phyloP scores from a whole-genome alignment of 2,888 invertebrate genomes.

The Fragum fragum region DNA sequence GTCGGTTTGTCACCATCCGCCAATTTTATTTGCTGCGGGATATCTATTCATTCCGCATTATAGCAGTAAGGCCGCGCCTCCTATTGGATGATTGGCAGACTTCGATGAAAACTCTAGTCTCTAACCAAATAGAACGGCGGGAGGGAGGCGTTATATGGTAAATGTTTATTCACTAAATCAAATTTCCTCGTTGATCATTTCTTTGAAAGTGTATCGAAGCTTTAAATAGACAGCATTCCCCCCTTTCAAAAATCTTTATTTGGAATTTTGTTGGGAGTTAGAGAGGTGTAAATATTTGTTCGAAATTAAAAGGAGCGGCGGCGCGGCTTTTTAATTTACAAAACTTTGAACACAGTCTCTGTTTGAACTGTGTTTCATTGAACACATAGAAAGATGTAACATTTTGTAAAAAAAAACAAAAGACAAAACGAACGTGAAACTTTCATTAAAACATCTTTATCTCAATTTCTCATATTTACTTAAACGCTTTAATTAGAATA shows the following conservation, averaged over 20 bases:
- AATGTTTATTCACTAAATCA: conserved; percentile 74
- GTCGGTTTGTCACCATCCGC: conserved; percentile 26
- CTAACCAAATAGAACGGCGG: conserved; percentile 66
- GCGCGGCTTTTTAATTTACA: background rate
- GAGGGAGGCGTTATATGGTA: conserved; percentile 67
- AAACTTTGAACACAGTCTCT: background rate
- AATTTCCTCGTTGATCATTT: conserved; percentile 63
- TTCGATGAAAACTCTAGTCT: conserved; percentile 40
- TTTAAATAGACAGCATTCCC: conserved; percentile 52
- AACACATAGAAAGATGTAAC: background rate
- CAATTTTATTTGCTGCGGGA: conserved; percentile 49
- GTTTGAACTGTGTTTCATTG: background rate
- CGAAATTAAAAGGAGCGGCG: background rate
- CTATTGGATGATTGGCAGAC: conserved; percentile 46
- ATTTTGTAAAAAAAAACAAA: too few relatives aligned
- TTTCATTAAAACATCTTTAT: too few relatives aligned
- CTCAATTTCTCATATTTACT: too few relatives aligned
- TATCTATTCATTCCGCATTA: conserved; percentile 37
- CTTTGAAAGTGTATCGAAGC: conserved; percentile 54
- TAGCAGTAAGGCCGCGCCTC: conserved; percentile 33
- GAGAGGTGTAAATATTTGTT: conserved; percentile 34
- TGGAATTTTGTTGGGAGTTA: conserved; percentile 25
- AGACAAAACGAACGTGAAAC: too few relatives aligned
- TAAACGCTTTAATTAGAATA: too few relatives aligned
- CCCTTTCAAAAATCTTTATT: conserved; percentile 32